These are phyloP conservation scores for Argyrosomus japonicus DNA, from an alignment of 2,113 vertebrate species.

Conservation along the genomic window DNA sequence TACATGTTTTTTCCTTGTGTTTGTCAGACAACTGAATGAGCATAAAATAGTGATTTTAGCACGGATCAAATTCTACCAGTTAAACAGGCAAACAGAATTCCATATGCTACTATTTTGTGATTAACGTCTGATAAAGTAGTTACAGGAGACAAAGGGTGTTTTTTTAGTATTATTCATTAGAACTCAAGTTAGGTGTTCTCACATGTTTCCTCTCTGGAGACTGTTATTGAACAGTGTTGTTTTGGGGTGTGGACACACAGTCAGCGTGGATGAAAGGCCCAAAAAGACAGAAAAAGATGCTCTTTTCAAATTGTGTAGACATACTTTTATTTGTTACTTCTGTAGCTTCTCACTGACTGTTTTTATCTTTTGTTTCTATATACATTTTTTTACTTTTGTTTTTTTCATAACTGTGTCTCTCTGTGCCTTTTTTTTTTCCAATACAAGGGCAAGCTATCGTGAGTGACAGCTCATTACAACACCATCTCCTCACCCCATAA, in stretches of 20 bases:
- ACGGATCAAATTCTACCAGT: not conserved
- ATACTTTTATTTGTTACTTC: not conserved
- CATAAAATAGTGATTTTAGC: slow-evolving; percentile 9
- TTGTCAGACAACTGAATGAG: slow-evolving; percentile 19
- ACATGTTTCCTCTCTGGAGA: not conserved
- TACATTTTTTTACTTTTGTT: slow-evolving; percentile 8
- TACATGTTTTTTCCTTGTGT: not conserved
- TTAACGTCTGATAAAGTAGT: not conserved
- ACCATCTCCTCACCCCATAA: slow-evolving; percentile 50
- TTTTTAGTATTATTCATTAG: not conserved
- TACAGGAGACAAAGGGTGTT: not conserved
- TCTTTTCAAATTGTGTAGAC: not conserved
- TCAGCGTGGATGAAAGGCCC: not conserved
- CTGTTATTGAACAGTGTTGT: not conserved
- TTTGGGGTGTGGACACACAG: not conserved
- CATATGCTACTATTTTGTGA: not conserved
- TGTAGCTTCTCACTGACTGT: not conserved
- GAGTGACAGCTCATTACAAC: slow-evolving; percentile 74
- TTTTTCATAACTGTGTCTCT: slow-evolving; percentile 36
- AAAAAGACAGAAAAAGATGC: not conserved
- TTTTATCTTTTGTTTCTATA: slow-evolving; percentile 2
- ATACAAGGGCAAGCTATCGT: slow-evolving; percentile 49
- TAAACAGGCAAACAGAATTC: not conserved
- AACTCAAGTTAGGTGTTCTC: not conserved
- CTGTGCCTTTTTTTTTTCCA: slow-evolving; percentile 20